These are phyloP conservation scores for Grammomys dolichurus DNA, from an alignment of 2,113 vertebrate species.

Conservation along the genomic window DNA sequence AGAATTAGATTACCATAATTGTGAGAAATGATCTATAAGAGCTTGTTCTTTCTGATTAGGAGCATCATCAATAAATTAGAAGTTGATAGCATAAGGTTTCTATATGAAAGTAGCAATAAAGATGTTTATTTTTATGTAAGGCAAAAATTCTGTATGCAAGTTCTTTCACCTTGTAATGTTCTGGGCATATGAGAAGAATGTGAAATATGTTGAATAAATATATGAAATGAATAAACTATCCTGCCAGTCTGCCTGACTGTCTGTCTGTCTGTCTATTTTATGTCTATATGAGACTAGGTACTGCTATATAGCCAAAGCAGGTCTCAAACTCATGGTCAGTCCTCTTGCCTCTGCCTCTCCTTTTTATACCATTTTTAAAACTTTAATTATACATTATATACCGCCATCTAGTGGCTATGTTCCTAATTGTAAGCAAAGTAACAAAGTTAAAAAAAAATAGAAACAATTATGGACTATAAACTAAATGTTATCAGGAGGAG, in stretches of 20 bases:
- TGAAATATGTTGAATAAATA: constrained; percentile 2
- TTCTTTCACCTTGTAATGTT: background rate
- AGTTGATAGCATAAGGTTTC: constrained; percentile 64
- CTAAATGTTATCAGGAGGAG: background rate
- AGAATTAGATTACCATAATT: constrained; percentile 75
- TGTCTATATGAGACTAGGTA: background rate
- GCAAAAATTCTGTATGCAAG: constrained; percentile 30
- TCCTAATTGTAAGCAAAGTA: constrained; percentile 49
- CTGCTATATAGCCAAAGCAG: background rate
- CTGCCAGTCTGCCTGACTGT: background rate
- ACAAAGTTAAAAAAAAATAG: background rate
- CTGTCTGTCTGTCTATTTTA: background rate
- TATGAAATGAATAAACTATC: background rate
- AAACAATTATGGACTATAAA: background rate
- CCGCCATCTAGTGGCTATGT: background rate
- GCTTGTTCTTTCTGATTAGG: constrained; percentile 74
- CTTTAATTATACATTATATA: background rate
- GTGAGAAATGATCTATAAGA: constrained; percentile 70
- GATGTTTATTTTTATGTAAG: constrained; percentile 40
- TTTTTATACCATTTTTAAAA: background rate
- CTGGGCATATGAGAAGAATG: background rate
- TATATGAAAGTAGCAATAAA: constrained; percentile 60
- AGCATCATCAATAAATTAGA: constrained; percentile 76
- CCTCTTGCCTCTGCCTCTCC: background rate
- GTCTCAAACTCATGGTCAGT: background rate